Conservation (phyloP, 2,888 invertebrate genomes). For the Amiota mariae region DNA sequence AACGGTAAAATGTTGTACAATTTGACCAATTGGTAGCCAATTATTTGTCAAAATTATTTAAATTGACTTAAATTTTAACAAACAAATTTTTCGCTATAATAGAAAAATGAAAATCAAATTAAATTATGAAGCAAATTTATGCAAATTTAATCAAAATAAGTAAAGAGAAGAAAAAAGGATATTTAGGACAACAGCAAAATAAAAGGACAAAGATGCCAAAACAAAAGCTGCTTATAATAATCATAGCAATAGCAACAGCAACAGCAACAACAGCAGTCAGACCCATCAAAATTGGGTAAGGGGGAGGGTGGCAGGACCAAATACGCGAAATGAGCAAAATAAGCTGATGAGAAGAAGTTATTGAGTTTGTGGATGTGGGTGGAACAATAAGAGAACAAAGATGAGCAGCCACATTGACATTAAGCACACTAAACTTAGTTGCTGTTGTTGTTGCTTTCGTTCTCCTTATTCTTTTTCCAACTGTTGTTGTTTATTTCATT, state of each 20-base stretch:
- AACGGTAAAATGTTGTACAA: no score
- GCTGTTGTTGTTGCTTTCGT: slow-evolving; percentile 49
- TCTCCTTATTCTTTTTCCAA: slow-evolving; percentile 38
- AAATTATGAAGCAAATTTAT: slow-evolving; percentile 55
- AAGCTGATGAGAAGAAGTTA: no score
- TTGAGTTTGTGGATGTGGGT: no score
- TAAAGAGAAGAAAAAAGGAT: slow-evolving; percentile 22
- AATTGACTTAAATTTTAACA: no score
- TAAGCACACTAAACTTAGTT: slow-evolving; percentile 49
- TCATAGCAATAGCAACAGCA: background rate
- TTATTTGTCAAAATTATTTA: no score
- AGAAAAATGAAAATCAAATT: slow-evolving; percentile 49
- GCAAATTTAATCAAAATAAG: slow-evolving; percentile 65
- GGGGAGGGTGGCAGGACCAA: no score
- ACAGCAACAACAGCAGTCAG: slow-evolving; percentile 50
- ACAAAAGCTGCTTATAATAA: slow-evolving; percentile 1
- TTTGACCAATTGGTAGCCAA: no score
- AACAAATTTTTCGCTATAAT: no score
- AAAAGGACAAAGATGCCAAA: background rate
- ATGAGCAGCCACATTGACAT: slow-evolving; percentile 48
- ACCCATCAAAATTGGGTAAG: background rate
- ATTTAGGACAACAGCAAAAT: slow-evolving; percentile 3
- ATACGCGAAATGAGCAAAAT: no score
- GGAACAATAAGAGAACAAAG: background rate
- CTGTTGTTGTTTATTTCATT: slow-evolving; percentile 48